Percentiles rank a stretch among this genome's conserved stretches.
These are phyloP conservation scores for Crossocerus cetratus DNA, from an alignment of 2,888 invertebrate genomes.

Conservation along the genomic window DNA sequence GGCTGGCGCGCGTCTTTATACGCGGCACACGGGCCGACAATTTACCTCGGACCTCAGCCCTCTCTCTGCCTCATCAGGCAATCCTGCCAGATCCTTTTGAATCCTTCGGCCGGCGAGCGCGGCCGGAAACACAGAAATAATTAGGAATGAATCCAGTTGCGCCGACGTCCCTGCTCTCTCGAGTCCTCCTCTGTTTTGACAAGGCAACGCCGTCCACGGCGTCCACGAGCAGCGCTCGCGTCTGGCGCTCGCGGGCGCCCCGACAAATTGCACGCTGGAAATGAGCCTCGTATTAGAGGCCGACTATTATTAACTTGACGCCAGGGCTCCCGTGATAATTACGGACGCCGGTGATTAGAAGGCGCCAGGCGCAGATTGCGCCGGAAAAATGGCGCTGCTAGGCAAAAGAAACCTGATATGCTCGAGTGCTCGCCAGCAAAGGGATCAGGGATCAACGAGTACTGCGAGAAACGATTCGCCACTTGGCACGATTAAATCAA, in stretches of 20 bases:
- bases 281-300: too few relatives aligned
- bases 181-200: too few relatives aligned
- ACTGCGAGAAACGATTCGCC: too few relatives aligned
- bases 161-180: background rate
- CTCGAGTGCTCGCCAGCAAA: too few relatives aligned
- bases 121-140: slow-evolving; percentile 11
- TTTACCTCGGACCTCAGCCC: slow-evolving; percentile 7
- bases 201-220: too few relatives aligned
- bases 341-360: background rate
- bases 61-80: slow-evolving; percentile 10
- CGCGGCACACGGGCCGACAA: slow-evolving; percentile 1
- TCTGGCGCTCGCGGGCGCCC: too few relatives aligned
- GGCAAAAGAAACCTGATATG: too few relatives aligned
- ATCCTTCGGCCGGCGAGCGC: background rate
- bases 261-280: too few relatives aligned
- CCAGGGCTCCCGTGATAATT: background rate
- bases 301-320: background rate
- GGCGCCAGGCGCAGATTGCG: background rate
- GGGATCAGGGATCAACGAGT: too few relatives aligned
- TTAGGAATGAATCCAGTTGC: slow-evolving; percentile 14
- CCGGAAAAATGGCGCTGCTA: background rate
- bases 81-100: slow-evolving; percentile 11
- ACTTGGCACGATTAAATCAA: too few relatives aligned
- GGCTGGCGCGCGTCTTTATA: slow-evolving; percentile 18
- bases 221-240: too few relatives aligned